Evolutionary conservation across 2,888 invertebrate species (phyloP).

Genomic region (Ectemnius cavifrons): DNA sequence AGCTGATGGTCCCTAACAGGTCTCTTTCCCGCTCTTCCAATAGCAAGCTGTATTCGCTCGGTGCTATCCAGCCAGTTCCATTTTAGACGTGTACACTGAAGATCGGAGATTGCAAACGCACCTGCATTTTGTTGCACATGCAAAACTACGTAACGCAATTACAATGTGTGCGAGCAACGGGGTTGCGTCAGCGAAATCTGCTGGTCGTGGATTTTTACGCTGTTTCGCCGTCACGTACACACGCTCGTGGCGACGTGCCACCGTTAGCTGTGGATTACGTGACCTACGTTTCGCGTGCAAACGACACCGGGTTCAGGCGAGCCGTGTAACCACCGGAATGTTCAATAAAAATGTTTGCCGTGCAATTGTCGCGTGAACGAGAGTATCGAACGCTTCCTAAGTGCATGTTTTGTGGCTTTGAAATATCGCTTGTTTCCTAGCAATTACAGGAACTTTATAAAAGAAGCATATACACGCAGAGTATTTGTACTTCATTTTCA

Average conservation of each 20-base stretch:
- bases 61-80: too few relatives aligned
- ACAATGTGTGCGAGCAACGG: not conserved
- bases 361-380: not conserved
- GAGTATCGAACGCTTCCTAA: too few relatives aligned
- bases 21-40: too few relatives aligned
- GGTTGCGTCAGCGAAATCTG: not conserved
- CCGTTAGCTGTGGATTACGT: slow-evolving; percentile 14
- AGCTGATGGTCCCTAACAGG: too few relatives aligned
- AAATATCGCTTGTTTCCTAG: too few relatives aligned
- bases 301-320: not conserved
- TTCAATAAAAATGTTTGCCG: slow-evolving; percentile 4
- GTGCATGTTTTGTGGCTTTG: too few relatives aligned
- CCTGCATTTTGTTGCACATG: not conserved
- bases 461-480: too few relatives aligned
- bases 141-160: slow-evolving; percentile 1
- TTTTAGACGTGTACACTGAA: too few relatives aligned
- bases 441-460: too few relatives aligned
- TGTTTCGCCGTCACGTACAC: slow-evolving; percentile 29
- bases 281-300: slow-evolving; percentile 4
- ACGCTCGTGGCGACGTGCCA: not conserved
- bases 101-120: not conserved
- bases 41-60: too few relatives aligned
- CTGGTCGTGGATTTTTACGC: slow-evolving; percentile 11
- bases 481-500: too few relatives aligned
- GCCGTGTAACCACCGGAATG: slow-evolving; percentile 1